A percentile compares a stretch with the other conserved stretches of the same genome.
Evolutionary conservation across 2,113 vertebrate genomes (phyloP).

Genomic region (Oriolus oriolus): DNA sequence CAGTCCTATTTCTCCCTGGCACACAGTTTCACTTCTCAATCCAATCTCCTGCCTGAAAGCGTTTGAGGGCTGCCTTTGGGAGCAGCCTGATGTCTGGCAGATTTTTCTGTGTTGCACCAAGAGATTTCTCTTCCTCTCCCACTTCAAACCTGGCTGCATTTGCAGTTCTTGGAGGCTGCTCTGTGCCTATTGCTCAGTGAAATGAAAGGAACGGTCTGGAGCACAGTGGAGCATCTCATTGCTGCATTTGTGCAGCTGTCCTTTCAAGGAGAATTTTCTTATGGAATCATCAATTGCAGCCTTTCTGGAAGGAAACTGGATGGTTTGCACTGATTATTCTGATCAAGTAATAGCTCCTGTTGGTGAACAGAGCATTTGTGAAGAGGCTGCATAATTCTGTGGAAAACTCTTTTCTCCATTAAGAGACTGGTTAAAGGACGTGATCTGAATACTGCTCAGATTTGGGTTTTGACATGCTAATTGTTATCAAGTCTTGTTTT

Average conservation of each 20-base stretch:
- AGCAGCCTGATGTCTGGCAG: neutral
- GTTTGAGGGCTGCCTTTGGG: neutral
- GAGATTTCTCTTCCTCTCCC: neutral
- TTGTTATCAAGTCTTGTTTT: neutral
- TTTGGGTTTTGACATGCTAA: conserved; percentile 11
- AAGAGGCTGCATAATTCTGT: conserved; percentile 28
- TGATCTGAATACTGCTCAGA: conserved; percentile 17
- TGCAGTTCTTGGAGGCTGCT: neutral
- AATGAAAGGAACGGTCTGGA: neutral
- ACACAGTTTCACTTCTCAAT: neutral
- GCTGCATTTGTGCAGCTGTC: neutral
- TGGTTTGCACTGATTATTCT: neutral
- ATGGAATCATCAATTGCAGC: neutral
- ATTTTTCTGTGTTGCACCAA: neutral
- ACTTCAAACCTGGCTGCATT: neutral
- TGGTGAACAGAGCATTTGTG: neutral
- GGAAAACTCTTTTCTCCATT: neutral
- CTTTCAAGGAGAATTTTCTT: conserved; percentile 25
- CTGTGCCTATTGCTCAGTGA: neutral
- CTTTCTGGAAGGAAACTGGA: neutral
- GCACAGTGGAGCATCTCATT: neutral
- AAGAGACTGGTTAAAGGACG: neutral
- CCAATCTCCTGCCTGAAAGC: neutral
- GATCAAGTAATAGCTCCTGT: neutral
- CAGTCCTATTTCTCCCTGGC: neutral